Percentiles rank a stretch among this genome's conserved stretches.
These are phyloP conservation scores for Epinephelus fuscoguttatus DNA, from an alignment of 2,113 vertebrate species.

Conservation along the genomic window DNA sequence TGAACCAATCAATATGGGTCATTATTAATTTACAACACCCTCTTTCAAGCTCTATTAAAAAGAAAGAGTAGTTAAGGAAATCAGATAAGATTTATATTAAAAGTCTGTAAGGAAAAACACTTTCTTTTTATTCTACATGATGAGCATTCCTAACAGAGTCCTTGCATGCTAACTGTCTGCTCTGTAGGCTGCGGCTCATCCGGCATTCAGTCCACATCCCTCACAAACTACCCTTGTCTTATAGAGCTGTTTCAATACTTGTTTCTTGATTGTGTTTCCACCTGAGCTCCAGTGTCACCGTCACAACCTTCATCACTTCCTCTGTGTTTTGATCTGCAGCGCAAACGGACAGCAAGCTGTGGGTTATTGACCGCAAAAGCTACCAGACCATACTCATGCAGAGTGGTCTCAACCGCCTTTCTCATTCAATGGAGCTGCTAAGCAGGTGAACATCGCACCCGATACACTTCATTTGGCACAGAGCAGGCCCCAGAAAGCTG, in stretches of 20 bases:
- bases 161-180: neutral
- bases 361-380: conserved; percentile 82
- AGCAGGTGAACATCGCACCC: conserved; percentile 73
- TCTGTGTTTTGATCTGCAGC: conserved; percentile 73
- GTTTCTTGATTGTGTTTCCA: conserved; percentile 6
- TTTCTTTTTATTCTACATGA: neutral
- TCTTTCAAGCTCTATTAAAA: conserved; percentile 54
- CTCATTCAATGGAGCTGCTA: conserved; percentile 78
- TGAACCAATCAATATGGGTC: conserved; percentile 65
- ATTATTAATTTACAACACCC: conserved; percentile 74
- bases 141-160: conserved; percentile 1
- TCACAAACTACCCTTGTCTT: conserved; percentile 14
- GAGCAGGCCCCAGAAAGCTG: neutral
- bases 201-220: conserved; percentile 8
- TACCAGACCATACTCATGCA: conserved; percentile 82
- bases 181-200: neutral
- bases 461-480: conserved; percentile 20
- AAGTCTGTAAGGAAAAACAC: conserved; percentile 17
- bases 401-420: conserved; percentile 68
- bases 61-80: conserved; percentile 44
- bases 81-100: conserved; percentile 57
- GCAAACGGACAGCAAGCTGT: conserved; percentile 79
- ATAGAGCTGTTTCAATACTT: neutral
- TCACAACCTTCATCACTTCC: conserved; percentile 31
- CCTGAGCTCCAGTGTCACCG: conserved; percentile 24